phyloP scores from a whole-genome alignment of 1,140 invertebrate species.

The Papilio glaucus region DNA sequence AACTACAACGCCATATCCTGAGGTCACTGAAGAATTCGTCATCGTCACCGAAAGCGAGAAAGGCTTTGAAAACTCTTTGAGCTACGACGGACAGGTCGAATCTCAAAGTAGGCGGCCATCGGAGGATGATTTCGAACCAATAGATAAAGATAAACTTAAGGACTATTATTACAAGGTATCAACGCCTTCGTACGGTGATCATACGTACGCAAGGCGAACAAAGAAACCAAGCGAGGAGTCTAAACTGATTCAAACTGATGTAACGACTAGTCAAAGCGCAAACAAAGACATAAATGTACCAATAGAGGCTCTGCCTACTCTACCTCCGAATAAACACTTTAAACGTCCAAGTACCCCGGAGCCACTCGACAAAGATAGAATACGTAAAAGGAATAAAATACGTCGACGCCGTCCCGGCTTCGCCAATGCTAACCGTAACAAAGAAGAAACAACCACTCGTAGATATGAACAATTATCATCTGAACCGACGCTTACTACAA shows the following conservation, averaged over 20 bases:
- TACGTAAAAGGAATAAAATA: slow-evolving; percentile 76
- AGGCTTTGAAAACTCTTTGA: slow-evolving; percentile 66
- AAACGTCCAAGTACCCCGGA: slow-evolving; percentile 68
- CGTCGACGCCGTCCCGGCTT: slow-evolving; percentile 72
- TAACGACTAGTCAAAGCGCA: slow-evolving; percentile 51
- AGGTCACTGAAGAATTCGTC: slow-evolving; percentile 67
- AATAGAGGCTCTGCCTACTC: slow-evolving; percentile 69
- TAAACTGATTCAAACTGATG: slow-evolving; percentile 48
- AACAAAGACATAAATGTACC: slow-evolving; percentile 57
- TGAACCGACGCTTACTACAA: slow-evolving; percentile 52
- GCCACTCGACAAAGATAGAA: slow-evolving; percentile 67
- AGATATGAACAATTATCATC: slow-evolving; percentile 52
- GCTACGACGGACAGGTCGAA: slow-evolving; percentile 68
- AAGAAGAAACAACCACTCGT: slow-evolving; percentile 59
- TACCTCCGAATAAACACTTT: slow-evolving; percentile 78
- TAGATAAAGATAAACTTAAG: slow-evolving; percentile 72
- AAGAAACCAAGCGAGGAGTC: slow-evolving; percentile 70
- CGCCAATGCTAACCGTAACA: slow-evolving; percentile 56
- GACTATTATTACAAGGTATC: slow-evolving; percentile 79
- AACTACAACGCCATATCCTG: slow-evolving; percentile 55
- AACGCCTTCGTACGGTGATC: slow-evolving; percentile 64
- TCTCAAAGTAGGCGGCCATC: slow-evolving; percentile 73
- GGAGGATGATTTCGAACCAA: slow-evolving; percentile 75
- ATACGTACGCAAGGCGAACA: slow-evolving; percentile 61
- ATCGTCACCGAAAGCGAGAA: slow-evolving; percentile 76